Conservation (phyloP, 1,140 invertebrate genomes). For the Thalassaphorura encarpata region DNA sequence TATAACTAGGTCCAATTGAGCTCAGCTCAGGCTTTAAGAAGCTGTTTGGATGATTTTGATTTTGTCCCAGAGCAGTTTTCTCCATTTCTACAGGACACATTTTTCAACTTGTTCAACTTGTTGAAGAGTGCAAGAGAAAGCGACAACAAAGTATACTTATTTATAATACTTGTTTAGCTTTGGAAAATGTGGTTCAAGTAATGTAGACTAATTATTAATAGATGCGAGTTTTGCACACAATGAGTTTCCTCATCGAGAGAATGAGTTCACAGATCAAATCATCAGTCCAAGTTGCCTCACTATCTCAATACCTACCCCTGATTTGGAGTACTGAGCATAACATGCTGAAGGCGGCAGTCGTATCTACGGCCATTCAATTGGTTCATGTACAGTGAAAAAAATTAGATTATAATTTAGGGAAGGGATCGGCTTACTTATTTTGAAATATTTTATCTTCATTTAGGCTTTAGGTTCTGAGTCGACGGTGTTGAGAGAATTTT, state of each 20-base stretch:
- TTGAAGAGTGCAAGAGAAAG: slow-evolving; percentile 80
- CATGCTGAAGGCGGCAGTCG: slow-evolving; percentile 83
- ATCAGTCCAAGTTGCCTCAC: slow-evolving; percentile 47
- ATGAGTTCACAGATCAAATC: slow-evolving; percentile 65
- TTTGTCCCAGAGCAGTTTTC: slow-evolving; percentile 76
- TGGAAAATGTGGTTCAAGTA: slow-evolving; percentile 6
- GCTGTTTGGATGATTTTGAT: slow-evolving; percentile 82
- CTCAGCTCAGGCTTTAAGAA: slow-evolving; percentile 61
- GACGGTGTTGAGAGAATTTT: slow-evolving; percentile 49
- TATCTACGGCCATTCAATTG: slow-evolving; percentile 71
- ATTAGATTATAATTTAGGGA: too few species aligned
- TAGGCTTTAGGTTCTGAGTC: slow-evolving; percentile 50
- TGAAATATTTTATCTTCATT: slow-evolving; percentile 3
- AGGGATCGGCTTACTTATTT: slow-evolving; percentile 1
- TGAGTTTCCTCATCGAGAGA: slow-evolving; percentile 81
- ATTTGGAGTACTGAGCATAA: slow-evolving; percentile 83
- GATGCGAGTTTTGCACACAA: slow-evolving; percentile 80
- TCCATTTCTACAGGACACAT: slow-evolving; percentile 64
- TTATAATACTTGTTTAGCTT: slow-evolving; percentile 16
- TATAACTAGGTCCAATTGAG: slow-evolving; percentile 70
- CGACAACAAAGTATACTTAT: slow-evolving; percentile 67
- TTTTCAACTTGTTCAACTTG: slow-evolving; percentile 67
- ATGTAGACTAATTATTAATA: too few species aligned
- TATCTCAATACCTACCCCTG: slow-evolving; percentile 71
- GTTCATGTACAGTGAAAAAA: too few species aligned